Evolutionary conservation across 2,888 invertebrate genomes (phyloP).

Genomic region (Lepidochrysops patricia): DNA sequence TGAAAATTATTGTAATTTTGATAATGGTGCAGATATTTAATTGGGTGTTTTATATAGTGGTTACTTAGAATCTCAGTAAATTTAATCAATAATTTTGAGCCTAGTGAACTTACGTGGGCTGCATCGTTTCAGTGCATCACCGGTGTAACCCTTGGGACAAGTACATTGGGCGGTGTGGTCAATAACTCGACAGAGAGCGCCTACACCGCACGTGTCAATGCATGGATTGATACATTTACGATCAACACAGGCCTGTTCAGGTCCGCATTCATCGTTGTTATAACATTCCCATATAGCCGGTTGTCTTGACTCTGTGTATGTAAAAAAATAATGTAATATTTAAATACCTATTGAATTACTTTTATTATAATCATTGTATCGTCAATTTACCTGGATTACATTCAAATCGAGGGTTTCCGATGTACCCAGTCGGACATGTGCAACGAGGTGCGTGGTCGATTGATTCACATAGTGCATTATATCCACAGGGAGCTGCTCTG

Average conservation of each 20-base stretch:
- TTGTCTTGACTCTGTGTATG: conserved; percentile 55
- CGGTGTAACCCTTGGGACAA: conserved; percentile 86
- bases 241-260: conserved; percentile 83
- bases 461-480: conserved; percentile 87
- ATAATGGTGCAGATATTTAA: neutral
- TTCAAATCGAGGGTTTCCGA: conserved; percentile 85
- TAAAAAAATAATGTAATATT: conserved; percentile 11
- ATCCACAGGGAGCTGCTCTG: conserved; percentile 83
- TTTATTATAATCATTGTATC: neutral
- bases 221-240: conserved; percentile 88
- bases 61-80: neutral
- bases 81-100: neutral
- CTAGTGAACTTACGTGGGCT: conserved; percentile 82
- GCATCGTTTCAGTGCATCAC: conserved; percentile 82
- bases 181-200: conserved; percentile 88
- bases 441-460: conserved; percentile 84
- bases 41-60: too few relatives aligned
- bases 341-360: neutral
- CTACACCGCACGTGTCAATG: conserved; percentile 81
- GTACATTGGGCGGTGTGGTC: conserved; percentile 84
- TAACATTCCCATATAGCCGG: conserved; percentile 80
- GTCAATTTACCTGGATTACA: conserved; percentile 75
- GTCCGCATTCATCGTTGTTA: conserved; percentile 83
- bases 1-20: conserved; percentile 35
- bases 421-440: conserved; percentile 84